Evolutionary conservation across 2,113 vertebrate genomes (phyloP).

Genomic region (Brachyhypopomus occidentalis): DNA sequence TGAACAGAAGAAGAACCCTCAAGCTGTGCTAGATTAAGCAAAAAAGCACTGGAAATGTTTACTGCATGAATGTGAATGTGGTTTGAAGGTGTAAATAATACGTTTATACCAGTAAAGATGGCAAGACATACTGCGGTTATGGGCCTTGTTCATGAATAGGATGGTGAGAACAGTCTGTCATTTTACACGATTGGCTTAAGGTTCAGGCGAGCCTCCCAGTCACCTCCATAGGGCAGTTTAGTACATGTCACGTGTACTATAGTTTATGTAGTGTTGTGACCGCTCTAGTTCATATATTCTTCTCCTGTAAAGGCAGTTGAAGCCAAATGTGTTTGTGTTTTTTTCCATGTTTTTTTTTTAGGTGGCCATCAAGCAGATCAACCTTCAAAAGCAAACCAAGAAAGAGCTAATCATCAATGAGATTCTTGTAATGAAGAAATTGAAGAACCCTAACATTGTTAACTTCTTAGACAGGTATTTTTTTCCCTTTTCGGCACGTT

Average conservation of each 20-base stretch:
- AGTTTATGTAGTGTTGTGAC: no score
- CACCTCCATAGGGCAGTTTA: no score
- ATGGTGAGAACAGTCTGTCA: no score
- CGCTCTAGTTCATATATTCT: no score
- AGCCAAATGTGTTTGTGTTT: neutral
- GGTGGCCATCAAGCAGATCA: constrained; percentile 99
- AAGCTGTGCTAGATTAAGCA: constrained; percentile 90
- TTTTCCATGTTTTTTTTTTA: constrained; percentile 59
- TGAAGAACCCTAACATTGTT: constrained; percentile 98
- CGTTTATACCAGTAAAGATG: neutral
- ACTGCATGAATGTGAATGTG: no score
- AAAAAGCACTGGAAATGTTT: neutral
- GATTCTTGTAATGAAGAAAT: constrained; percentile 98
- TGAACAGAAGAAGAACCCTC: constrained; percentile 98
- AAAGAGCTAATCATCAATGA: constrained; percentile 99
- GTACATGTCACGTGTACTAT: no score
- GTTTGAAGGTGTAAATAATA: neutral
- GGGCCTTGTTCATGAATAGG: neutral
- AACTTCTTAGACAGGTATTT: constrained; percentile 97
- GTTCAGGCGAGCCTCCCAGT: no score
- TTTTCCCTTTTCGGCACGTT: neutral
- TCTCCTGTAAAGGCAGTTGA: neutral
- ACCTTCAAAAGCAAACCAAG: constrained; percentile 98
- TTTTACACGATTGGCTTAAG: no score
- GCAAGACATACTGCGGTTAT: neutral